Conservation (phyloP, 2,888 invertebrate species). For the Carpatolechia fugitivella region DNA sequence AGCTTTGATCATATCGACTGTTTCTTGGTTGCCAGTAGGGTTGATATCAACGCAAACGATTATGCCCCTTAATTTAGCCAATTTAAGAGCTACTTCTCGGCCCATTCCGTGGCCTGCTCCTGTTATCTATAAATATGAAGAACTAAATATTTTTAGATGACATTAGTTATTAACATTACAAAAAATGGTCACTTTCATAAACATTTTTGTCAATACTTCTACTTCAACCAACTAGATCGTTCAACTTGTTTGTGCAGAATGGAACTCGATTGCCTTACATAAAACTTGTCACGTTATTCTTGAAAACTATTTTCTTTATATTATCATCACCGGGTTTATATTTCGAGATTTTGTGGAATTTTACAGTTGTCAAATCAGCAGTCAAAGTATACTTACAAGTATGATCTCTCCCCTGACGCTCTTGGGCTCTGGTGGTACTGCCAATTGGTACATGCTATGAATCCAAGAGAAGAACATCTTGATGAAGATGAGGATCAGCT, state of each 20-base stretch:
- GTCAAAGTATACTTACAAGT: constrained; percentile 78
- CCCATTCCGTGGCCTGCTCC: constrained; percentile 93
- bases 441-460: constrained; percentile 76
- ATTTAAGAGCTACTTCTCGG: constrained; percentile 85
- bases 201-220: no score
- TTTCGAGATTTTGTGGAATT: no score
- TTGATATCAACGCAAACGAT: constrained; percentile 90
- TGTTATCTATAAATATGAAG: constrained; percentile 81
- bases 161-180: no score
- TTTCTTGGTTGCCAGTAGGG: constrained; percentile 83
- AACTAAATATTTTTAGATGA: no score
- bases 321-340: no score
- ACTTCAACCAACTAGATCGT: no score
- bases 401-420: constrained; percentile 87
- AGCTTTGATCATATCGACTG: constrained; percentile 77
- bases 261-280: no score
- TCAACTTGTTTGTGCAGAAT: no score
- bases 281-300: no score
- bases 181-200: no score
- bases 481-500: constrained; percentile 72
- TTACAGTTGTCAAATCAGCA: background rate
- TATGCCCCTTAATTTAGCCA: constrained; percentile 84
- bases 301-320: no score
- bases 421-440: constrained; percentile 82
- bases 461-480: constrained; percentile 73